phyloP scores from a whole-genome alignment of 2,797 vertebrate genomes.

The Vespertilio murinus region DNA sequence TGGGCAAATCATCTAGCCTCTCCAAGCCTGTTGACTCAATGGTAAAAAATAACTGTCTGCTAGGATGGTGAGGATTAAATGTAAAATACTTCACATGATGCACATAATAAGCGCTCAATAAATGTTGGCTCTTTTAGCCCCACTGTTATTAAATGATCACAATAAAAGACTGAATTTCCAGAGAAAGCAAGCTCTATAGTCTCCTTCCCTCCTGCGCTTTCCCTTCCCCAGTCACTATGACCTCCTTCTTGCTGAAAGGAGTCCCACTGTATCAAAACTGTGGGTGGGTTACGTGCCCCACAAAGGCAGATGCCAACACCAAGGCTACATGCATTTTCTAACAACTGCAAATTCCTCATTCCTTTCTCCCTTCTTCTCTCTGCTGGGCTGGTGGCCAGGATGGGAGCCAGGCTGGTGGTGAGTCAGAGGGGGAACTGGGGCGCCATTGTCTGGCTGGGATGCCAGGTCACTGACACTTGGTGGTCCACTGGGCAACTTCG shows the following conservation, averaged over 20 bases:
- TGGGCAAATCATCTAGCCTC: background rate
- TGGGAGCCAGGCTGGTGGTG: slow-evolving; percentile 13
- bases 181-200: background rate
- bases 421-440: slow-evolving; percentile 34
- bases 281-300: slow-evolving; percentile 24
- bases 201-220: background rate
- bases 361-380: slow-evolving; percentile 41
- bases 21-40: background rate
- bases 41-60: background rate
- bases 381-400: slow-evolving; percentile 55
- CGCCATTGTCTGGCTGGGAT: slow-evolving; percentile 45
- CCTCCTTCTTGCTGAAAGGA: slow-evolving; percentile 53
- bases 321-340: slow-evolving; percentile 33
- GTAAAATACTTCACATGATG: background rate
- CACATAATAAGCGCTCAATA: background rate
- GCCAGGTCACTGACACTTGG: slow-evolving; percentile 36
- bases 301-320: slow-evolving; percentile 47
- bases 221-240: background rate
- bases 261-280: slow-evolving; percentile 43
- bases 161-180: background rate
- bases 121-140: slow-evolving; percentile 12
- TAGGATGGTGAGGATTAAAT: background rate
- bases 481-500: background rate
- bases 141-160: background rate
- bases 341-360: slow-evolving; percentile 52